Evolutionary conservation across 2,888 invertebrate genomes (phyloP), one percentile per base, ranked within the genome.

Genomic region (Chesias legatella): DNA sequence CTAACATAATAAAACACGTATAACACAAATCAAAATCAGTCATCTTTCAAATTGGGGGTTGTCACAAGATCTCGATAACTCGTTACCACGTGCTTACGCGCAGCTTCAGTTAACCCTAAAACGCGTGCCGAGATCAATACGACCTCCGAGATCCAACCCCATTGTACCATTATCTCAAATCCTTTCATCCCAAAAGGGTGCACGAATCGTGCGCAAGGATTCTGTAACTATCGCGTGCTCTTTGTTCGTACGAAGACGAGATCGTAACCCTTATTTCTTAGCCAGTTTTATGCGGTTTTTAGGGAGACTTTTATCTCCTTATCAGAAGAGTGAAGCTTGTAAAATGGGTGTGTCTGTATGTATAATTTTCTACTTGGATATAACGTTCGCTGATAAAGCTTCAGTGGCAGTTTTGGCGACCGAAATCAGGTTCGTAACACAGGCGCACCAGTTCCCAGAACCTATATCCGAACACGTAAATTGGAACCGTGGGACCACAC

Each of bases 401-500:
- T 43, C 34, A 33, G 40, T 45, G 35, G 40, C 32, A 32, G 24
- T 26, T 28, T 40, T 24, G 21, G 37, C 26, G 24, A 47, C 39
- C 44, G 26, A 57, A 75, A 78, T 78, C 77, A 65, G 71, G 75
- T 81, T 73, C 56, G 58, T 42, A 43, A 41, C 42, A 52, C 52
- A 43, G 7, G 11, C 40, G 30, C n/a, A n/a, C n/a, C n/a, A n/a
- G 59, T 69, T 82, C 79, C 68, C 73, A 78, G 75, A 75, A 73
- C 54, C 37, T 51, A 54, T 56, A 52, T 10, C 34, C 10, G 44
- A 67, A 71, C 78, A 79, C 79, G 78, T 81, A 79, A 61, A 61
- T 56, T 20, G 28, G 37, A 58, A 77, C 81, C 84, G 85, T 85
- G 86, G 71, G 86, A 86, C 84, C 84, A 83, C 83, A 81, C 80